Conservation (phyloP, 2,797 vertebrate genomes). For the Dendrocincla fuliginosa region DNA sequence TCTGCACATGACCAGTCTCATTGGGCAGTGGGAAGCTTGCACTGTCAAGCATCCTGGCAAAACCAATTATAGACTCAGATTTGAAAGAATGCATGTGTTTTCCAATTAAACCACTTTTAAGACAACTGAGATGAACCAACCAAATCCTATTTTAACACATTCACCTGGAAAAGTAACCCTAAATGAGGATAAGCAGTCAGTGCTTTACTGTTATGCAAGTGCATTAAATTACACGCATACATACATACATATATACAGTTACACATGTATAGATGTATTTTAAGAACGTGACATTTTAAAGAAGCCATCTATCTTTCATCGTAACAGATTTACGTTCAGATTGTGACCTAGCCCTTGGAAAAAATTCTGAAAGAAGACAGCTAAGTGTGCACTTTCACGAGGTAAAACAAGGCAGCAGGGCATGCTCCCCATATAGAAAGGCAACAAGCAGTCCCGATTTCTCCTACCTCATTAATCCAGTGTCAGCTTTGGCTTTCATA, state of each 20-base stretch:
- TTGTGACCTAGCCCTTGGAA: conserved; percentile 44
- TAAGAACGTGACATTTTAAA: conserved; percentile 68
- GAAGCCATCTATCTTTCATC: conserved; percentile 62
- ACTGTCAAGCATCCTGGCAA: background rate
- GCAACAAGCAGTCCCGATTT: background rate
- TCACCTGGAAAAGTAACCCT: conserved; percentile 5
- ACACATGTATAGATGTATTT: conserved; percentile 65
- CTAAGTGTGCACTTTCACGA: background rate
- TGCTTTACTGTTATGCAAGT: background rate
- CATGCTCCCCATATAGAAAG: background rate
- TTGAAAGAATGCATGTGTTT: background rate
- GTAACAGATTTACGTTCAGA: conserved; percentile 55
- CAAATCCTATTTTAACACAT: background rate
- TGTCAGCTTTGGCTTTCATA: background rate
- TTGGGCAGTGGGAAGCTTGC: background rate
- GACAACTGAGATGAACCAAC: background rate
- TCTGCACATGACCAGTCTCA: conserved; percentile 14
- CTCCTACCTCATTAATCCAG: background rate
- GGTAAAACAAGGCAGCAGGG: conserved; percentile 1
- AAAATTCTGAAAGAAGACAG: conserved; percentile 31
- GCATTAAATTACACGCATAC: conserved; percentile 47
- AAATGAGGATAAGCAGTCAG: background rate
- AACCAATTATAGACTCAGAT: background rate
- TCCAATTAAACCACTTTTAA: background rate
- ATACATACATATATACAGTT: conserved; percentile 52